Conservation (phyloP, 2,797 vertebrate species). For the Australoheros facetus region DNA sequence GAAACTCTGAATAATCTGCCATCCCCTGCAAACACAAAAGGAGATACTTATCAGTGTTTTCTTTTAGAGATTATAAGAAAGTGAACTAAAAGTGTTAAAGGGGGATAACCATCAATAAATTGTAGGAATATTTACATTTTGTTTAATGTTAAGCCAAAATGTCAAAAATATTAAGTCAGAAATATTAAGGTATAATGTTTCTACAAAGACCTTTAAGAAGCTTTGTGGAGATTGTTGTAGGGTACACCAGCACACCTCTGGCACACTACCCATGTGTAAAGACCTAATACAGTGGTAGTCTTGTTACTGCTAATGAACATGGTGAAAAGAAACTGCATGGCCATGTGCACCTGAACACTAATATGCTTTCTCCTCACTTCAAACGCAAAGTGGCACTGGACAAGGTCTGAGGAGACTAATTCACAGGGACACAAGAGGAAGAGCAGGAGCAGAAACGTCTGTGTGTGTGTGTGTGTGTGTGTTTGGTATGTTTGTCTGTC, state of each 20-base stretch:
- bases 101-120: neutral
- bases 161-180: neutral
- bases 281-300: constrained; percentile 53
- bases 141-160: too few relatives aligned
- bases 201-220: constrained; percentile 57
- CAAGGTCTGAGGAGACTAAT: constrained; percentile 54
- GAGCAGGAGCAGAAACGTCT: neutral
- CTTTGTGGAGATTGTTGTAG: constrained; percentile 59
- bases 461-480: neutral
- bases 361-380: constrained; percentile 53
- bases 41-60: constrained; percentile 2
- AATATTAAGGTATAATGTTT: constrained; percentile 13
- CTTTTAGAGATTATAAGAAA: neutral
- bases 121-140: neutral
- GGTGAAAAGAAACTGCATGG: constrained; percentile 28
- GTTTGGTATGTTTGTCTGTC: too few relatives aligned
- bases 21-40: constrained; percentile 73
- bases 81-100: neutral
- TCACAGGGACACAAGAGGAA: constrained; percentile 24
- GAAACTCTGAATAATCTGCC: constrained; percentile 68
- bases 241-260: constrained; percentile 54
- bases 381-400: constrained; percentile 53
- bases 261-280: constrained; percentile 64
- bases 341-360: constrained; percentile 58
- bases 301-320: constrained; percentile 75